Evolutionary conservation across 2,888 invertebrate genomes (phyloP).

Genomic region (Schizotus pectinicornis): DNA sequence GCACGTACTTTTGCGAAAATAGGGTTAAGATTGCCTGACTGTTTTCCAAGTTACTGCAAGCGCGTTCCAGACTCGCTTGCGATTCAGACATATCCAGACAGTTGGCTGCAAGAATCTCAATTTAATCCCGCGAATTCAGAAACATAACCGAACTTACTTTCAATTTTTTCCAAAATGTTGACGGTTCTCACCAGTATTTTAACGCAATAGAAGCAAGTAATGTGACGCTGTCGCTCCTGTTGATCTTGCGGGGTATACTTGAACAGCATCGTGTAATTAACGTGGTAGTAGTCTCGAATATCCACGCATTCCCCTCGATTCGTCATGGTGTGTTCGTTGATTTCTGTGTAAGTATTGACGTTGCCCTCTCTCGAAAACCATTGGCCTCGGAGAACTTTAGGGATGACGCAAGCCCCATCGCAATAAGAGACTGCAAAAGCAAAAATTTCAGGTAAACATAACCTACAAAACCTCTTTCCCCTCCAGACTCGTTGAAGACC

Average conservation of each 20-base stretch:
- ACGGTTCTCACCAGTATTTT: slow-evolving; percentile 84
- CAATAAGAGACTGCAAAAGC: slow-evolving; percentile 3
- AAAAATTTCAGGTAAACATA: slow-evolving; percentile 21
- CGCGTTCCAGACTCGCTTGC: slow-evolving; percentile 75
- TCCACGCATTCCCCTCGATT: slow-evolving; percentile 75
- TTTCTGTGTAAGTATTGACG: slow-evolving; percentile 79
- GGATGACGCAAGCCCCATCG: slow-evolving; percentile 68
- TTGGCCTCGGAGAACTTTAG: slow-evolving; percentile 78
- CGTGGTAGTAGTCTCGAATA: slow-evolving; percentile 74
- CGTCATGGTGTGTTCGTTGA: slow-evolving; percentile 81
- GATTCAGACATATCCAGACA: slow-evolving; percentile 74
- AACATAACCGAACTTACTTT: slow-evolving; percentile 66
- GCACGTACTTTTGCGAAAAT: slow-evolving; percentile 88
- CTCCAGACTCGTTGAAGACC: not conserved
- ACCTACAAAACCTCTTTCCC: slow-evolving; percentile 7
- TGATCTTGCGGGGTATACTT: slow-evolving; percentile 43
- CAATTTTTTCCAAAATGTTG: slow-evolving; percentile 87
- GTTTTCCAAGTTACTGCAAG: slow-evolving; percentile 75
- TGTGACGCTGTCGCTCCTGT: slow-evolving; percentile 47
- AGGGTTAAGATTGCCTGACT: slow-evolving; percentile 84
- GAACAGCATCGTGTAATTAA: slow-evolving; percentile 87
- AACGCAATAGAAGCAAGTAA: slow-evolving; percentile 83
- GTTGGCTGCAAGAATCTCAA: too few relatives aligned
- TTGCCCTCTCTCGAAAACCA: slow-evolving; percentile 95
- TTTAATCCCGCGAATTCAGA: not conserved